These are phyloP conservation scores for Chrysodeixis includens DNA, from an alignment of 2,888 invertebrate species.

Conservation along the genomic window DNA sequence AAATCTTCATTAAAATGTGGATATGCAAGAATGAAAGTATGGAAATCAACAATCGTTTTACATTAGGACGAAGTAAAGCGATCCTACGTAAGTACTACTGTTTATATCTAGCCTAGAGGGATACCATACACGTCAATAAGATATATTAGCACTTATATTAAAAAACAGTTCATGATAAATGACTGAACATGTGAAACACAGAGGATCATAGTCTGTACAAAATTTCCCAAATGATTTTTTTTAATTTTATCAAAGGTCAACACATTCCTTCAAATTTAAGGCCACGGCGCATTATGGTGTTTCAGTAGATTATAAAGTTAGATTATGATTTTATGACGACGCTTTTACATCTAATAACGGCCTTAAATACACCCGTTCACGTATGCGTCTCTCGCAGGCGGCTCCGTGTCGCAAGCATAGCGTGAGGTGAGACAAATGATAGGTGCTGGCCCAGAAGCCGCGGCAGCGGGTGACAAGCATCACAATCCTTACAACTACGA, in stretches of 20 bases:
- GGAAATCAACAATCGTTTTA: constrained; percentile 81
- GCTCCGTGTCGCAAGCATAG: constrained; percentile 44
- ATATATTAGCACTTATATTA: constrained; percentile 77
- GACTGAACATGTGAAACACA: constrained; percentile 71
- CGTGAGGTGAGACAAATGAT: constrained; percentile 42
- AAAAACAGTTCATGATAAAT: constrained; percentile 70
- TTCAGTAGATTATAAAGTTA: constrained; percentile 86
- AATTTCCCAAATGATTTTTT: constrained; percentile 64
- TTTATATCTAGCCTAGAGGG: constrained; percentile 80
- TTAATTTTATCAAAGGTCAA: constrained; percentile 80
- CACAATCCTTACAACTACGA: constrained; percentile 72
- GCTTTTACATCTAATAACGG: constrained; percentile 71
- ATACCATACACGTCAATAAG: constrained; percentile 75
- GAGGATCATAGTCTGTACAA: constrained; percentile 78
- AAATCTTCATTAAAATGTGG: constrained; percentile 81
- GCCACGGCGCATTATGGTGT: constrained; percentile 89
- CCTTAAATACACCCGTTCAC: constrained; percentile 76
- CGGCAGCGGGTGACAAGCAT: constrained; percentile 63
- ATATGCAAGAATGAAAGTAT: constrained; percentile 84
- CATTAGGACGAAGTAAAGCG: constrained; percentile 82
- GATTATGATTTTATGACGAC: constrained; percentile 77
- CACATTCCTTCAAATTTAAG: constrained; percentile 87
- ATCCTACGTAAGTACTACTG: constrained; percentile 72
- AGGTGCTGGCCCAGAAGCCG: constrained; percentile 56
- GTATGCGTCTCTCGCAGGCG: constrained; percentile 33